Evolutionary conservation across 2,888 invertebrate genomes (phyloP).

Genomic region (Stenodera caucasica): DNA sequence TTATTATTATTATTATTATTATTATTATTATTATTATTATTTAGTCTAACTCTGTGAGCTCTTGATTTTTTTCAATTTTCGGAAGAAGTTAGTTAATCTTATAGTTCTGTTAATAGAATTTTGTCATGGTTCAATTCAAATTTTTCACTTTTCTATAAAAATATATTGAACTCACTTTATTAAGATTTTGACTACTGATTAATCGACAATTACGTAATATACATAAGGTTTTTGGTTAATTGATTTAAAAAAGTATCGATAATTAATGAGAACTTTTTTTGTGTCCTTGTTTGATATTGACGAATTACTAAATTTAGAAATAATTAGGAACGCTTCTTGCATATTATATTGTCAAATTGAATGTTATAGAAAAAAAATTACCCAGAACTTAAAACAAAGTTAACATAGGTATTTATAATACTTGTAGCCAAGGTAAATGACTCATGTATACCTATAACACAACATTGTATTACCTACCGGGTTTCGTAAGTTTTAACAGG

Average conservation of each 20-base stretch:
- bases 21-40: too few relatives aligned
- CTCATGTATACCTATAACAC: slow-evolving; percentile 21
- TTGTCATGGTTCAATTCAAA: too few relatives aligned
- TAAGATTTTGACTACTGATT: too few relatives aligned
- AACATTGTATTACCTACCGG: slow-evolving; percentile 27
- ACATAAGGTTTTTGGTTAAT: background rate
- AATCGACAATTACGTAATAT: background rate
- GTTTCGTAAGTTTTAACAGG: slow-evolving; percentile 25
- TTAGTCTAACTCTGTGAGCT: too few relatives aligned
- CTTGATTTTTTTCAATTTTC: too few relatives aligned
- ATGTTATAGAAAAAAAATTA: background rate
- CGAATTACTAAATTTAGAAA: background rate
- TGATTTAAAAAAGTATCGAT: background rate
- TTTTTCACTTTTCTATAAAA: too few relatives aligned
- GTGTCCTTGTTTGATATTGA: background rate
- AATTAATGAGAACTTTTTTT: background rate
- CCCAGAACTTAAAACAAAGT: background rate
- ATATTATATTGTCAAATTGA: background rate
- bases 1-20: too few relatives aligned
- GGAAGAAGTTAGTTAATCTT: too few relatives aligned
- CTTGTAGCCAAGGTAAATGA: slow-evolving; percentile 27
- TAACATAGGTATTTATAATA: slow-evolving; percentile 8
- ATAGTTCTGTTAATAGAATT: too few relatives aligned
- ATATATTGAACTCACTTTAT: too few relatives aligned
- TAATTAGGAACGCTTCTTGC: background rate